Evolutionary conservation across 2,113 vertebrate genomes (phyloP).

Genomic region (Cyprinus carpio): DNA sequence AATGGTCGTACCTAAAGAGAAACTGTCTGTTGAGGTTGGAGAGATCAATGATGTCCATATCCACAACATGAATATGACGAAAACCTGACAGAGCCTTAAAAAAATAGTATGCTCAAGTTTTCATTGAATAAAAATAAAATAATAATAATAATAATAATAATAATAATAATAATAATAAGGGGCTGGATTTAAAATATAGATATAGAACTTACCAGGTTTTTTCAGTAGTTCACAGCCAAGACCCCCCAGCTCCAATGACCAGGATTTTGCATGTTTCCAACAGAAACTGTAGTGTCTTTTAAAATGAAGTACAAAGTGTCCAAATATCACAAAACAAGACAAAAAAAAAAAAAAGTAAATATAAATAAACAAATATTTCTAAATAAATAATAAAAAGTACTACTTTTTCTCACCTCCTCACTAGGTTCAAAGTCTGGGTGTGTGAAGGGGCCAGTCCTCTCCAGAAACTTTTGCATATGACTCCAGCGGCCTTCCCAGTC

Average conservation of each 20-base stretch:
- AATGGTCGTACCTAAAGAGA: slow-evolving; percentile 72
- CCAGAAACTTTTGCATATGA: slow-evolving; percentile 96
- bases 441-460: slow-evolving; percentile 94
- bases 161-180: too few relatives aligned
- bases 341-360: too few relatives aligned
- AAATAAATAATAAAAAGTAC: too few relatives aligned
- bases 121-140: background rate
- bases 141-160: too few relatives aligned
- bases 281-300: background rate
- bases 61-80: slow-evolving; percentile 94
- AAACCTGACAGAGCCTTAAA: slow-evolving; percentile 84
- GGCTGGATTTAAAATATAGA: background rate
- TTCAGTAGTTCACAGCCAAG: background rate
- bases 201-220: background rate
- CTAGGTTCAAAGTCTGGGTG: slow-evolving; percentile 94
- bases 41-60: slow-evolving; percentile 96
- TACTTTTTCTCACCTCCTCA: slow-evolving; percentile 84
- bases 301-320: background rate
- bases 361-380: too few relatives aligned
- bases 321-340: too few relatives aligned
- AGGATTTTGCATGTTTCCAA: background rate
- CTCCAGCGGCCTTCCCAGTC: slow-evolving; percentile 98
- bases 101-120: background rate
- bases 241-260: background rate
- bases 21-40: slow-evolving; percentile 98